phyloP scores from a whole-genome alignment of 2,888 invertebrate species.

The Phyllotreta striolata region DNA sequence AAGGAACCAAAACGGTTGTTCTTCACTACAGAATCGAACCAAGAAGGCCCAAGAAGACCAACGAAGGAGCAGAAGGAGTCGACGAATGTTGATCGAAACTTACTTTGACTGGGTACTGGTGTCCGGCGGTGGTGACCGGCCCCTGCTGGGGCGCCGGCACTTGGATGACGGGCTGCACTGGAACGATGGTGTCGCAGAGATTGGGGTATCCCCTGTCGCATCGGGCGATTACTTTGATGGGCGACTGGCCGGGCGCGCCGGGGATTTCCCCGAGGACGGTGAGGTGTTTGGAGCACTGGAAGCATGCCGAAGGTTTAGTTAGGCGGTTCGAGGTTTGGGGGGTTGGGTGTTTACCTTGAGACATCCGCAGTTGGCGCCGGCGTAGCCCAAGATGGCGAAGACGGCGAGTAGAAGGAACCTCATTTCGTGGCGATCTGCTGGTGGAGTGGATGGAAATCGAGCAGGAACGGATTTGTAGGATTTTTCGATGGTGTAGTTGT shows the following conservation, averaged over 20 bases:
- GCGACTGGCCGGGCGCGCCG: conserved; percentile 48
- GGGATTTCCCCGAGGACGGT: conserved; percentile 43
- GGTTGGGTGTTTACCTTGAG: conserved; percentile 57
- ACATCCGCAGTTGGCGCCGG: conserved; percentile 55
- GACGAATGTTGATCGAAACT: background rate
- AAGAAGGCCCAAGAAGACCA: no score
- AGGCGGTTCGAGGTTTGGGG: no score
- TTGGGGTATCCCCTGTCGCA: conserved; percentile 46
- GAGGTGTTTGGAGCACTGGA: conserved; percentile 56
- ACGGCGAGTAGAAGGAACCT: conserved; percentile 35
- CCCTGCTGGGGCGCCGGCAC: conserved; percentile 29
- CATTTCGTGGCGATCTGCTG: conserved; percentile 33
- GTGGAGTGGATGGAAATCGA: conserved; percentile 16
- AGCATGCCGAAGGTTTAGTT: conserved; percentile 6
- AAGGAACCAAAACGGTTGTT: no score
- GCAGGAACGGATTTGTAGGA: conserved; percentile 30
- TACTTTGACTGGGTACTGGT: conserved; percentile 10
- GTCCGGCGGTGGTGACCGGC: background rate
- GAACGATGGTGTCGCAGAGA: conserved; percentile 9
- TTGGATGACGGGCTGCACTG: conserved; percentile 33
- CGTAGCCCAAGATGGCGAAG: conserved; percentile 39
- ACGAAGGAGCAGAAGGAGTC: no score
- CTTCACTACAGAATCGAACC: no score
- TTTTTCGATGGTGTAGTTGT: conserved; percentile 27
- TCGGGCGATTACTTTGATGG: conserved; percentile 54